Base-by-base conservation (phyloP, 2,888 invertebrate species). In the Limnephilus marmoratus region DNA sequence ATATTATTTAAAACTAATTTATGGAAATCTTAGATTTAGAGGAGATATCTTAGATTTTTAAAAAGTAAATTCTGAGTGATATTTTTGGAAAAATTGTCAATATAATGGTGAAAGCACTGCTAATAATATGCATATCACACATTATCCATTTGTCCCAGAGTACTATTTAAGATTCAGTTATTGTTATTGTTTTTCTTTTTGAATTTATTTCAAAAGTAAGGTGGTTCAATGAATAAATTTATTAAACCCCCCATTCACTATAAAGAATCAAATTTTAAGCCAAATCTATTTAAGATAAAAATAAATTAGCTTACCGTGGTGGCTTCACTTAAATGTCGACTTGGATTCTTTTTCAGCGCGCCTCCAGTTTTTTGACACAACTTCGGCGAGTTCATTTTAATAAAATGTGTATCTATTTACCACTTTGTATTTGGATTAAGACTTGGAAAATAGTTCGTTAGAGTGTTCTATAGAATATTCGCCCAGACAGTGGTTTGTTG, bases 301-400 rank as follows among this genome's bases (percentile, higher is more conserved):
- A n/a, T 85, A n/a, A 45, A 45, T 29, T 12, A n/a, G 45, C 86
- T 45, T 45, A 86, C 86, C n/a, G 86, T 86, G 4, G 86, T 45
- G 29, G 86, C 41, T 45, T 86, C 86, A 29, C 29, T 41, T 3
- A 86, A 29, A 29, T 86, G 86, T 45, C 86, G 41, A 45, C 45
- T 86, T 5, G 86, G n/a, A n/a, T 37, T 86, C 24, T 86, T 86
- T 45, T 86, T 86, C 85, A 86, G 45, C 13, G 91, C 93, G 82
- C 91, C 92, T 86, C 93, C 91, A 86, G 91, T 92, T 90, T 94
- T 94, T 49, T 94, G 93, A 80, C 92, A 91, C 80, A 94, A 91
- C 90, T 94, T 94, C 53, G 94, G 94, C n/a, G 94, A 94, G 91
- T 94, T 82, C 82, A 34, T 82, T 82, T 82, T 34, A 82, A 31